Percentiles rank a stretch among this genome's conserved stretches.
These are phyloP conservation scores for Notocelia uddmanniana DNA, from an alignment of 2,888 invertebrate genomes.

Conservation along the genomic window DNA sequence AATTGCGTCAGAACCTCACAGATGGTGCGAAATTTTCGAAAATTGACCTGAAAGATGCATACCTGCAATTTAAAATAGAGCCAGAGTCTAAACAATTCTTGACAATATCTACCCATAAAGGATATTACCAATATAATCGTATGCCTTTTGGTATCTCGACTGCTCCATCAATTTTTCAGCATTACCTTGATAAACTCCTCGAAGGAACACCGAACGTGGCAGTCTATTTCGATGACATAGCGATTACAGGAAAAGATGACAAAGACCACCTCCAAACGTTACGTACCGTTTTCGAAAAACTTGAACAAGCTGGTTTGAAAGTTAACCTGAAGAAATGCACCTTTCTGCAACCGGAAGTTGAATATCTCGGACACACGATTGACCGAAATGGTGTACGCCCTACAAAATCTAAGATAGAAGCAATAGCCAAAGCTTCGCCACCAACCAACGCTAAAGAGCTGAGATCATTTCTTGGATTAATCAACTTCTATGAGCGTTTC, in stretches of 20 bases:
- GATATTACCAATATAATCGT: constrained; percentile 31
- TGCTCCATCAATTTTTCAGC: constrained; percentile 46
- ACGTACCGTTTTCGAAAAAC: constrained; percentile 19
- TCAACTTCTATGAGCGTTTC: background rate
- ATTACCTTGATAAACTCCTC: constrained; percentile 38
- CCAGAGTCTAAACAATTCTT: constrained; percentile 27
- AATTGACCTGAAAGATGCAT: constrained; percentile 22
- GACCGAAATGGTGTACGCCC: too few relatives aligned
- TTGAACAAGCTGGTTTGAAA: constrained; percentile 19
- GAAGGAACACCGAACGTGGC: constrained; percentile 37
- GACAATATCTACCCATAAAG: constrained; percentile 20
- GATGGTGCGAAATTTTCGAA: constrained; percentile 11
- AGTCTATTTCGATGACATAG: constrained; percentile 45
- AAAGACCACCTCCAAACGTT: constrained; percentile 32
- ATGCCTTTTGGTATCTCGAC: constrained; percentile 45
- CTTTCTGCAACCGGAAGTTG: too few relatives aligned
- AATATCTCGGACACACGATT: too few relatives aligned
- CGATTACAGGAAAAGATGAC: constrained; percentile 24
- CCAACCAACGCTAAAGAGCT: background rate
- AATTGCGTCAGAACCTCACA: constrained; percentile 32
- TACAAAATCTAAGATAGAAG: too few relatives aligned
- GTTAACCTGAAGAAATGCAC: too few relatives aligned
- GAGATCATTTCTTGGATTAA: background rate
- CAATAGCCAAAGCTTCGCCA: background rate
- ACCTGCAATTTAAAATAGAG: constrained; percentile 27